These are phyloP conservation scores for Urocynchramus pylzowi DNA, from an alignment of 2,113 vertebrate genomes.

Conservation along the genomic window DNA sequence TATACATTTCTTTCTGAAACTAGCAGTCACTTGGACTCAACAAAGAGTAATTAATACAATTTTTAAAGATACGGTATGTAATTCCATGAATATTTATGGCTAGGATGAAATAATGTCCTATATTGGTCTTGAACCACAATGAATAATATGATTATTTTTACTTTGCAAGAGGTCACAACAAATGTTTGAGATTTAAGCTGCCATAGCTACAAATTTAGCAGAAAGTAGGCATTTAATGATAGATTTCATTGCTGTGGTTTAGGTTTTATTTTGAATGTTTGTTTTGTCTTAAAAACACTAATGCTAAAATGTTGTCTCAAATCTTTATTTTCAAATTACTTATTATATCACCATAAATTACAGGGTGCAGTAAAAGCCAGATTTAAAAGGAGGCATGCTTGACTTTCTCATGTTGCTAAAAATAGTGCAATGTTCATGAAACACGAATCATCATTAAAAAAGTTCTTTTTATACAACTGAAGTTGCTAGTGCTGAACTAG, in stretches of 20 bases:
- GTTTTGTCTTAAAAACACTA: slow-evolving; percentile 84
- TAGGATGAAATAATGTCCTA: slow-evolving; percentile 59
- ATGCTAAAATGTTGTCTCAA: slow-evolving; percentile 83
- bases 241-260: slow-evolving; percentile 76
- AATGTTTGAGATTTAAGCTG: slow-evolving; percentile 73
- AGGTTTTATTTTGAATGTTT: slow-evolving; percentile 83
- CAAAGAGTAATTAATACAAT: slow-evolving; percentile 70
- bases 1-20: slow-evolving; percentile 38
- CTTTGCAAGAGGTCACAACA: slow-evolving; percentile 71
- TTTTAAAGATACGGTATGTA: slow-evolving; percentile 30
- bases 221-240: slow-evolving; percentile 84
- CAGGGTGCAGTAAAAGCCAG: slow-evolving; percentile 75
- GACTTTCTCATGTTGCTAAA: slow-evolving; percentile 79
- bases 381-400: slow-evolving; percentile 77
- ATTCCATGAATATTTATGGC: slow-evolving; percentile 54
- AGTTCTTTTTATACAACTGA: slow-evolving; percentile 45
- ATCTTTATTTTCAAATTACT: slow-evolving; percentile 85
- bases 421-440: slow-evolving; percentile 74
- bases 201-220: slow-evolving; percentile 79
- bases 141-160: slow-evolving; percentile 79
- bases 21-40: slow-evolving; percentile 50
- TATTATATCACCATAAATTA: slow-evolving; percentile 85
- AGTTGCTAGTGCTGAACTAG: slow-evolving; percentile 28
- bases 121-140: slow-evolving; percentile 56
- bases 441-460: slow-evolving; percentile 61